Conservation (phyloP, 2,888 invertebrate species). For the Taphrorychus bicolor region DNA sequence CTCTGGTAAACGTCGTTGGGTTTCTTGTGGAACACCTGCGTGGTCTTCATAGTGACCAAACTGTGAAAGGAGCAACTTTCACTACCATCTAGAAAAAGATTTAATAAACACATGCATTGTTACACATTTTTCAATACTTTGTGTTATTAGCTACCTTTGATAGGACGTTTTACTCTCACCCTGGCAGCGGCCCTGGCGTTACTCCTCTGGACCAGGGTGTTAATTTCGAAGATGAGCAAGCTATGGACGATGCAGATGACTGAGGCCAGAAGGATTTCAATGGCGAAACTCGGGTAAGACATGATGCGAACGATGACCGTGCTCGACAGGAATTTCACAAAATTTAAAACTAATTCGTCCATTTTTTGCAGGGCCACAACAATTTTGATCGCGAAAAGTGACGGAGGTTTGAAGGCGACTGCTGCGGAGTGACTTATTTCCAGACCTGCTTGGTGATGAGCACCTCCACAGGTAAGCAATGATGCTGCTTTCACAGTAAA, state of each 20-base stretch:
- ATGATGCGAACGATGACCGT: conserved; percentile 51
- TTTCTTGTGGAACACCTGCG: conserved; percentile 42
- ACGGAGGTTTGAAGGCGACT: neutral
- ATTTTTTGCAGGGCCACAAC: conserved; percentile 41
- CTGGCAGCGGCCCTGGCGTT: conserved; percentile 44
- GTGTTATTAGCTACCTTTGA: conserved; percentile 37
- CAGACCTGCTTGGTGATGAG: too few relatives aligned
- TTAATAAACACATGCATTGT: neutral
- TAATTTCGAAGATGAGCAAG: conserved; percentile 50
- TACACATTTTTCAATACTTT: neutral
- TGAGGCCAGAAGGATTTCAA: conserved; percentile 50
- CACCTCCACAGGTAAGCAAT: too few relatives aligned
- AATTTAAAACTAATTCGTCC: conserved; percentile 47
- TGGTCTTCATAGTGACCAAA: conserved; percentile 41
- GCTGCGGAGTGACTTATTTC: too few relatives aligned
- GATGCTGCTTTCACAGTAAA: neutral
- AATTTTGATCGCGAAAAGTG: conserved; percentile 23
- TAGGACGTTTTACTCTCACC: conserved; percentile 41
- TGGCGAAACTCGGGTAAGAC: conserved; percentile 52
- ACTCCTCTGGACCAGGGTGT: conserved; percentile 45
- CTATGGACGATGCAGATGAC: conserved; percentile 49
- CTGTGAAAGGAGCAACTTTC: conserved; percentile 44
- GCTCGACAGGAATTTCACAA: conserved; percentile 49
- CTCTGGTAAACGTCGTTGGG: conserved; percentile 39
- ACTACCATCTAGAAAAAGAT: conserved; percentile 16